Evolutionary conservation across 2,888 invertebrate genomes (phyloP).

Genomic region (Troglohyphantes excavatus): DNA sequence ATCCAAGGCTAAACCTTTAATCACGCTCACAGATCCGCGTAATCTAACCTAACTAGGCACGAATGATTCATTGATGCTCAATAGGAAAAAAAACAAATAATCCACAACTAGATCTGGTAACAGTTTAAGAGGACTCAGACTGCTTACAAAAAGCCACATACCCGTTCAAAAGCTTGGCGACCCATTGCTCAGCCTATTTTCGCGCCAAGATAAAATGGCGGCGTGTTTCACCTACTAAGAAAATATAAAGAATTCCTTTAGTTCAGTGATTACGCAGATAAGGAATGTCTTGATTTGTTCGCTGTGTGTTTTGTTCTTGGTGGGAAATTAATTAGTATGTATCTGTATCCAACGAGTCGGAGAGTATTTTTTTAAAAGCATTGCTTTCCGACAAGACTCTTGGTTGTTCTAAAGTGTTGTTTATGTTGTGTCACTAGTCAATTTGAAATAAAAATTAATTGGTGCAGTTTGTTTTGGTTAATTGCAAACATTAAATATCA

Average conservation of each 20-base stretch:
- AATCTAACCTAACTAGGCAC: constrained; percentile 48
- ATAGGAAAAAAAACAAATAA: background rate
- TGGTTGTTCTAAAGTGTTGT: background rate
- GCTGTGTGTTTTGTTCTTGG: constrained; percentile 12
- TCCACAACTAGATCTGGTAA: background rate
- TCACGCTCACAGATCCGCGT: constrained; percentile 24
- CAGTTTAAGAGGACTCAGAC: constrained; percentile 21
- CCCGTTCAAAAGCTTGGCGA: constrained; percentile 40
- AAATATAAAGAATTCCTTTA: constrained; percentile 18
- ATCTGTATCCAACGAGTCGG: constrained; percentile 32
- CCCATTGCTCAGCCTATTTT: constrained; percentile 61
- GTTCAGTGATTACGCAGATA: constrained; percentile 39
- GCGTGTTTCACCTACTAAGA: constrained; percentile 7
- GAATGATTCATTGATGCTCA: constrained; percentile 33
- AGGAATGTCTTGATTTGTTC: constrained; percentile 33
- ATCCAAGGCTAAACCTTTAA: constrained; percentile 46
- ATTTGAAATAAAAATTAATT: background rate
- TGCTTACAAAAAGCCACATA: constrained; percentile 8
- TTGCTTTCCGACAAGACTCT: constrained; percentile 7
- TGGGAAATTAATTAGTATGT: constrained; percentile 49
- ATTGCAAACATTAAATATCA: too few relatives aligned
- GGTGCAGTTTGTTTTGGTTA: too few relatives aligned
- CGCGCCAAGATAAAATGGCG: constrained; percentile 54
- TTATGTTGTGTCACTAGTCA: background rate
- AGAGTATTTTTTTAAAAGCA: too few relatives aligned